Conservation (phyloP, 2,113 vertebrate genomes). For the Atrichornis clamosus region DNA sequence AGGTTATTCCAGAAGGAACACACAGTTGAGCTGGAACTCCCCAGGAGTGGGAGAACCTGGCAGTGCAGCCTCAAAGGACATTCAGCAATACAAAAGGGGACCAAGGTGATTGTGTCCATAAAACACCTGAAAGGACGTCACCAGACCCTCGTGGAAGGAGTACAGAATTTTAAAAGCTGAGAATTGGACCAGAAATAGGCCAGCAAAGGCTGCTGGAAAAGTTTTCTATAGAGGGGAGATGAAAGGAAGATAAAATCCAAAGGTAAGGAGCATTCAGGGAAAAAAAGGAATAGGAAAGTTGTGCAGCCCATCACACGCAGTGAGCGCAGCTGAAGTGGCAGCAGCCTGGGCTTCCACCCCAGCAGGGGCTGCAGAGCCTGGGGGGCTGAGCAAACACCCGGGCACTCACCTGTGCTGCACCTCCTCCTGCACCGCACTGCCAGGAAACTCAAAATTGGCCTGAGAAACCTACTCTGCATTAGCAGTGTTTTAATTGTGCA, state of each 20-base stretch:
- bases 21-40: neutral
- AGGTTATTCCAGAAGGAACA: neutral
- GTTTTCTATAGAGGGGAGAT: neutral
- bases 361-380: neutral
- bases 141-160: neutral
- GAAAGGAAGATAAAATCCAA: neutral
- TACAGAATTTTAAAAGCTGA: neutral
- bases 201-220: neutral
- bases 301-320: rapidly evolving
- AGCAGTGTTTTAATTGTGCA: neutral
- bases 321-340: neutral
- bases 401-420: neutral
- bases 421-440: neutral
- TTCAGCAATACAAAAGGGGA: neutral
- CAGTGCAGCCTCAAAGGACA: neutral
- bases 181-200: neutral
- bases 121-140: neutral
- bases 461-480: neutral
- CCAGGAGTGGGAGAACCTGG: neutral
- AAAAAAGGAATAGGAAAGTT: neutral
- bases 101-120: neutral
- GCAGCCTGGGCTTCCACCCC: neutral
- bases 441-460: neutral
- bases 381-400: neutral
- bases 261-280: neutral